These are phyloP conservation scores for Eustalomyia histrio DNA, from an alignment of 2,888 invertebrate species.

Conservation along the genomic window DNA sequence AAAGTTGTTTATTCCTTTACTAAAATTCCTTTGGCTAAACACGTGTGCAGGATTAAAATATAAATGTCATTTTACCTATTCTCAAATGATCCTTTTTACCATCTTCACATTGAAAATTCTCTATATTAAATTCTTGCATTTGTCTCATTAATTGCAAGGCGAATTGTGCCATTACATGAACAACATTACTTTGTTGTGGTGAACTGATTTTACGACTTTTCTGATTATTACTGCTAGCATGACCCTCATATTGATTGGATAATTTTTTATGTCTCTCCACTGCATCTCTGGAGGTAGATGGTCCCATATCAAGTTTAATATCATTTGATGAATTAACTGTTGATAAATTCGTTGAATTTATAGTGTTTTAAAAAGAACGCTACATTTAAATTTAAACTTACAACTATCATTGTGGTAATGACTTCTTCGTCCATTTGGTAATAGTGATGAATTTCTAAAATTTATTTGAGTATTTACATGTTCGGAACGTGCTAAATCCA, in stretches of 20 bases:
- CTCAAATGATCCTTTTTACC: constrained; percentile 74
- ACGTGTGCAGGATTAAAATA: too few relatives aligned
- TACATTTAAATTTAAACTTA: constrained; percentile 18
- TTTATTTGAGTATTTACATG: constrained; percentile 79
- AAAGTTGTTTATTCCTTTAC: too few relatives aligned
- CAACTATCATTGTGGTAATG: constrained; percentile 66
- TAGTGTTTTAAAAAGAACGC: too few relatives aligned
- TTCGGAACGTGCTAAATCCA: constrained; percentile 86
- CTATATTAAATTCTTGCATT: constrained; percentile 82
- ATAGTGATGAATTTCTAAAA: constrained; percentile 74
- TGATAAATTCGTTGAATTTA: neutral
- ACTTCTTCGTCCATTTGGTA: constrained; percentile 76
- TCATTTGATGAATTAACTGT: constrained; percentile 13
- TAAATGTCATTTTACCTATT: constrained; percentile 69
- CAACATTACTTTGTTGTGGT: constrained; percentile 79
- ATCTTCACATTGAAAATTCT: constrained; percentile 81
- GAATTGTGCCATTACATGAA: constrained; percentile 85
- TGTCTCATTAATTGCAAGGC: constrained; percentile 86
- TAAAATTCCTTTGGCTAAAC: too few relatives aligned
- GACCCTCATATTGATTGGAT: constrained; percentile 70
- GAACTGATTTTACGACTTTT: constrained; percentile 70
- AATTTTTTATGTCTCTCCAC: constrained; percentile 42
- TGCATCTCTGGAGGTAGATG: constrained; percentile 55
- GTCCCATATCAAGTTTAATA: constrained; percentile 37
- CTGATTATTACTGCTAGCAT: constrained; percentile 31